Evolutionary conservation across 2,888 invertebrate genomes (phyloP).

Genomic region (Diloba caeruleocephala): DNA sequence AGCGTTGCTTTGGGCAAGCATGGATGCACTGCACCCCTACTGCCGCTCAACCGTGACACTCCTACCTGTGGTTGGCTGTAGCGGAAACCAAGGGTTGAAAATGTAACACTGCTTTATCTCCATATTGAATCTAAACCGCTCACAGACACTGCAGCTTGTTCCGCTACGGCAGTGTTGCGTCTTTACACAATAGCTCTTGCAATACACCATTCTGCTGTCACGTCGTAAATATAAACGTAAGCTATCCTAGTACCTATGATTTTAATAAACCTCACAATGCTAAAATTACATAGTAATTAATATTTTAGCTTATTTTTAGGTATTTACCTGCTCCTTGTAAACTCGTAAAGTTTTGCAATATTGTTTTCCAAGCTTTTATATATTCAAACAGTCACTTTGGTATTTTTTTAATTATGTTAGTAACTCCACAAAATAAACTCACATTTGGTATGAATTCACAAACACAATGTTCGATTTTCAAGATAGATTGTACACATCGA

Average conservation of each 20-base stretch:
- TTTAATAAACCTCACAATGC: background rate
- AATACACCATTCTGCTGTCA: constrained; percentile 38
- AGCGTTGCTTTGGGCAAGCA: constrained; percentile 26
- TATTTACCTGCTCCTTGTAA: constrained; percentile 13
- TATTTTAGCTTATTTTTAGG: background rate
- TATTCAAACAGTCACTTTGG: constrained; percentile 31
- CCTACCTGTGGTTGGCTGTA: constrained; percentile 5
- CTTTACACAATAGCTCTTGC: constrained; percentile 36
- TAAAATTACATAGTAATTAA: background rate
- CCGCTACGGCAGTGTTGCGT: constrained; percentile 12
- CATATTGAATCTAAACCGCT: constrained; percentile 10
- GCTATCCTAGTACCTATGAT: background rate
- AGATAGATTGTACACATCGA: constrained; percentile 53
- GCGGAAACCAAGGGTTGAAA: constrained; percentile 20
- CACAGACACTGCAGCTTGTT: constrained; percentile 12
- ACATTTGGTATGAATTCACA: constrained; percentile 28
- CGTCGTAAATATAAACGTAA: constrained; percentile 12
- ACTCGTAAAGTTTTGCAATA: constrained; percentile 15
- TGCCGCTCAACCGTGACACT: constrained; percentile 30
- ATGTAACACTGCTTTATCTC: constrained; percentile 9
- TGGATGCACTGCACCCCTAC: constrained; percentile 17
- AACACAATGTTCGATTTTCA: constrained; percentile 35
- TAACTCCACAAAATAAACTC: constrained; percentile 19
- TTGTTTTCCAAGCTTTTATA: constrained; percentile 12
- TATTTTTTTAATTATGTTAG: background rate